Evolutionary conservation across 2,888 invertebrate species (phyloP), one percentile per base, ranked within the genome.

Genomic region (Tetragonula carbonaria): DNA sequence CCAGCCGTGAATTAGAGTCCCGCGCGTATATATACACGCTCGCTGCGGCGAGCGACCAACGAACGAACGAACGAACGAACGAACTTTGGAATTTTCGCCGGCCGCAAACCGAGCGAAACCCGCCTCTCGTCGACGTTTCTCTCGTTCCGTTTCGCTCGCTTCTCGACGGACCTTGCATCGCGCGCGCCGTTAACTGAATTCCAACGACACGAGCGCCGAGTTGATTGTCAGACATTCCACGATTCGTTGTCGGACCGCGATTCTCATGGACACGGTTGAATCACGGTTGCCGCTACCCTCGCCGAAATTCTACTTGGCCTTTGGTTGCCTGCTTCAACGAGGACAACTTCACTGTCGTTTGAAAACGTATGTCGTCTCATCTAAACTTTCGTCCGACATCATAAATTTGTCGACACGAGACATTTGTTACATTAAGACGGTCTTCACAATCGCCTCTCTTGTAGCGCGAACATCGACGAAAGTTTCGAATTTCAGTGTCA

Each of bases 1-100:
- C 93, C 93, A 85, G 90, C 91, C 93, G 92, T 93, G 92, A 92
- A 94, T 93, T 94, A 92, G 92, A 93, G 91, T 91, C 90, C 90
- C 80, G 88, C 73, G 82, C 80, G 80, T 88, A 82, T 84, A 83
- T 83, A 80, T 74, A 83, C 86, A 81, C 77, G n/a, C 77, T 68
- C 75, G 80, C 80, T 87, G 84, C 74, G 83, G 74, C 78, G 65
- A 74, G 71, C 78, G 68, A 65, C 79, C 84, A 83, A 84, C 86
- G 90, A 82, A 90, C 86, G 87, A 74, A 90, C 87, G 89, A 83
- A 84, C 86, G 88, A 82, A 90, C 86, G 86, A 74, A 90, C 87
- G 18, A 91, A 90, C 88, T 90, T 92, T 90, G 92, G 93, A 93
- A 94, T 94, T 94, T 94, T 94, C 93, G 91, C 90, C 82, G 88